Evolutionary conservation across 2,113 vertebrate species (phyloP).

Genomic region (Morphnarchus princeps): DNA sequence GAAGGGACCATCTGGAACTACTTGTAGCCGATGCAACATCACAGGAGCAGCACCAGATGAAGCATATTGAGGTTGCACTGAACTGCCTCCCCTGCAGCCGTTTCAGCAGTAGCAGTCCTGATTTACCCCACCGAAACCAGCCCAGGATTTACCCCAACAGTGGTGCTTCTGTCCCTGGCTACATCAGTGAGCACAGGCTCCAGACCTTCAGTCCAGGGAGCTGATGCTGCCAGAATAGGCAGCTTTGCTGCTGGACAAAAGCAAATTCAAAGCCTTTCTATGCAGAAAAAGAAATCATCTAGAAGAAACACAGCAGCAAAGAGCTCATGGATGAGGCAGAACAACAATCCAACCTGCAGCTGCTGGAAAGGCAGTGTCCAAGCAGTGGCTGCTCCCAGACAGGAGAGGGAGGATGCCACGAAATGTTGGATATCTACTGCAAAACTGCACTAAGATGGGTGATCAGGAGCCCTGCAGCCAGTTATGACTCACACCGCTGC

Average conservation of each 20-base stretch:
- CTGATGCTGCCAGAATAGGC: neutral
- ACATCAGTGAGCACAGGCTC: rapidly evolving
- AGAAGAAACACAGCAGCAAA: neutral
- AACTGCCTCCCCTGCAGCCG: neutral
- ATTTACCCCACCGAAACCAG: neutral
- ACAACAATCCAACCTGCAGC: neutral
- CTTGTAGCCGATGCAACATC: rapidly evolving
- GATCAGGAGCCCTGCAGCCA: rapidly evolving
- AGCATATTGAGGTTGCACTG: rapidly evolving
- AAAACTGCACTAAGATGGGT: rapidly evolving
- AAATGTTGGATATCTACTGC: rapidly evolving
- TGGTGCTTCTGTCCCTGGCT: rapidly evolving
- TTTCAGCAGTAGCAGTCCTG: neutral
- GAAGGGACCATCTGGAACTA: neutral
- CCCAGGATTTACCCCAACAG: neutral
- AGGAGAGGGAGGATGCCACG: rapidly evolving
- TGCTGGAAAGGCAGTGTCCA: neutral
- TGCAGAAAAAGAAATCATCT: neutral
- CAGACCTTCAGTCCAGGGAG: neutral
- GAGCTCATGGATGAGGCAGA: neutral
- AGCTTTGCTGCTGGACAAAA: neutral
- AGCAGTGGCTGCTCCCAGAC: neutral
- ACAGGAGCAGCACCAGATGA: rapidly evolving
- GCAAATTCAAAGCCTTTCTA: neutral
- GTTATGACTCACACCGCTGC: neutral